These are phyloP conservation scores for Entomobrya proxima DNA, from an alignment of 2,888 invertebrate genomes.

Conservation along the genomic window DNA sequence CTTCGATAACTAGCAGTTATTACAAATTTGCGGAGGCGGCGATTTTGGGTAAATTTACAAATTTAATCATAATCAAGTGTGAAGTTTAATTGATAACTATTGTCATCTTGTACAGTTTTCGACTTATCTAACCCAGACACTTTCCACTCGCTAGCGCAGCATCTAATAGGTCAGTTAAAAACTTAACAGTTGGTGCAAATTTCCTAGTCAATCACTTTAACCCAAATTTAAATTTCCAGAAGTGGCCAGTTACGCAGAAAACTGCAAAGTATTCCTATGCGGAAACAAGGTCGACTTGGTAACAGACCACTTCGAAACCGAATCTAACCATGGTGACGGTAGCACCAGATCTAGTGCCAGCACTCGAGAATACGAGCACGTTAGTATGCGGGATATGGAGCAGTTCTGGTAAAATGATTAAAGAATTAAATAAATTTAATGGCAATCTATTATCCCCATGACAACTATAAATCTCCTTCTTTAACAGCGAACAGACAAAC, in stretches of 20 bases:
- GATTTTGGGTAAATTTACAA: too few species aligned
- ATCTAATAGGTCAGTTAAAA: too few species aligned
- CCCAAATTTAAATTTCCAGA: too few species aligned
- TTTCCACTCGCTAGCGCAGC: constrained; percentile 93
- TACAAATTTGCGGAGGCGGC: constrained; percentile 97
- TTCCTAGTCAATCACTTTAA: too few species aligned
- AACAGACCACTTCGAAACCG: constrained; percentile 76
- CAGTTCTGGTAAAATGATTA: constrained; percentile 16
- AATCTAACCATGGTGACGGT: not conserved
- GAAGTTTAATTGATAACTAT: too few species aligned
- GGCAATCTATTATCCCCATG: not conserved
- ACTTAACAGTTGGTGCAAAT: too few species aligned
- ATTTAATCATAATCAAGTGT: too few species aligned
- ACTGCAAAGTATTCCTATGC: constrained; percentile 95
- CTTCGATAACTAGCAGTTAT: constrained; percentile 95
- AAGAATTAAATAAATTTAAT: not conserved
- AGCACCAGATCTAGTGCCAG: not conserved
- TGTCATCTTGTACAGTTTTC: too few species aligned
- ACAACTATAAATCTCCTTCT: too few species aligned
- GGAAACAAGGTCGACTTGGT: constrained; percentile 93
- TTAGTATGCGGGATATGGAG: constrained; percentile 51
- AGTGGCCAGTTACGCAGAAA: constrained; percentile 94
- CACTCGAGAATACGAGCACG: constrained; percentile 36
- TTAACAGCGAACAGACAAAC: constrained; percentile 93
- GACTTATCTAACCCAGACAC: constrained; percentile 92